A percentile compares a stretch with the other conserved stretches of the same genome.
phyloP scores from a whole-genome alignment of 2,888 invertebrate genomes.

The Erebia ligea region DNA sequence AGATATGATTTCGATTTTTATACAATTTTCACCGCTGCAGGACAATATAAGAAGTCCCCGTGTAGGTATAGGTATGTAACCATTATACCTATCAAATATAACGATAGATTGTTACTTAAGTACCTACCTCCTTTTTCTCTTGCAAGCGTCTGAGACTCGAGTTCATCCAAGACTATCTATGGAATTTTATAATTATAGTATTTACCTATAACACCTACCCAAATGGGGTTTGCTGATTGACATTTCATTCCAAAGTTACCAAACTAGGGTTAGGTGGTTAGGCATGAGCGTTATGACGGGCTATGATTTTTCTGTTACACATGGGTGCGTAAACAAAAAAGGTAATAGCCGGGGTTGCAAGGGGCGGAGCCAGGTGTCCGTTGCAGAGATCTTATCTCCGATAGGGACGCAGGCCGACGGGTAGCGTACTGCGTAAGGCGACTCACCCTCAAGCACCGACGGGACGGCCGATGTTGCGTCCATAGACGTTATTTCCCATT shows the following conservation, averaged over 20 bases:
- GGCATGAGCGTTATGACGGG: constrained; percentile 25
- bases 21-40: too few relatives aligned
- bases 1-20: too few relatives aligned
- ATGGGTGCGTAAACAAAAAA: constrained; percentile 55
- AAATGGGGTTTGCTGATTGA: constrained; percentile 26
- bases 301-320: constrained; percentile 41
- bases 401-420: constrained; percentile 43
- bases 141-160: background rate
- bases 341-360: constrained; percentile 56
- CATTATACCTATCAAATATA: too few relatives aligned
- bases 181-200: constrained; percentile 16
- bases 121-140: background rate
- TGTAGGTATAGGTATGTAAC: too few relatives aligned
- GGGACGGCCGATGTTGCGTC: constrained; percentile 18
- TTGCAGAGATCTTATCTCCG: constrained; percentile 75
- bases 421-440: background rate
- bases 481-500: background rate
- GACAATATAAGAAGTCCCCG: too few relatives aligned
- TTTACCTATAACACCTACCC: constrained; percentile 9
- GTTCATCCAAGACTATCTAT: background rate
- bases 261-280: constrained; percentile 24
- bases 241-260: constrained; percentile 32
- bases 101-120: background rate
- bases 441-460: constrained; percentile 22
- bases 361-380: constrained; percentile 79